Base-by-base conservation (phyloP, 2,888 invertebrate species). In the Andrena camellia region DNA sequence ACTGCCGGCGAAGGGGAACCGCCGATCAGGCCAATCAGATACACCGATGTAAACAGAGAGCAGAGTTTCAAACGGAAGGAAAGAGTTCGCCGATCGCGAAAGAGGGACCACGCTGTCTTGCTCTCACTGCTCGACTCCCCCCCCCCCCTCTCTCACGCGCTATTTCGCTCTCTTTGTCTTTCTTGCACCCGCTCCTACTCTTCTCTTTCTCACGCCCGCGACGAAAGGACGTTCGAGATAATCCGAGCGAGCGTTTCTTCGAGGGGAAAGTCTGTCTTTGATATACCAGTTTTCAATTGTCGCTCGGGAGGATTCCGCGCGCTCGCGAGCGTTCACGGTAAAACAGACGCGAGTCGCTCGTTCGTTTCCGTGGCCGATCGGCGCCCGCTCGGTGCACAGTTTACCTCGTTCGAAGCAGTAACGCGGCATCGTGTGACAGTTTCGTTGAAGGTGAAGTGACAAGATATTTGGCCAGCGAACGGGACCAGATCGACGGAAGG, bases 21-120 rank as follows among this genome's bases (percentile, higher is more conserved):
- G 74, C 31, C 59, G 57, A 62, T 50, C 67, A 62, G 59, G 33
- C 78, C 84, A 84, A 83, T 78, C 85, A 69, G 84, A 76, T 77
- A 78, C 70, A 57, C 81, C 64, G 70, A 76, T 86, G 82, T 86
- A 86, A 86, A 81, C 84, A 81, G 78, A 81, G 78, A 86, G 60
- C 60, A 62, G 74, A 83, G 71, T 80, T 77, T 67, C 62, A 78
- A 79, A 74, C 42, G 60, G 33, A 52, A 71, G 52, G 67, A 59
- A 57, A 26, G 72, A 66, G 57, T 42, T 29, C 33, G 31, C 48
- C 54, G 48, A 59, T 68, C 76, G 69, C 67, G 76, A 35, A n/a
- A 62, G 60, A 71, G 35, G 29, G 72, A 42, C 31, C n/a, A 33
- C 68, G 60, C 17, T 31, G 54, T 63, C 35, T 52, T 31, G 20